Evolutionary conservation across 2,888 invertebrate genomes (phyloP), one percentile per base, ranked within the genome.

Genomic region (Tortricodes alternella): DNA sequence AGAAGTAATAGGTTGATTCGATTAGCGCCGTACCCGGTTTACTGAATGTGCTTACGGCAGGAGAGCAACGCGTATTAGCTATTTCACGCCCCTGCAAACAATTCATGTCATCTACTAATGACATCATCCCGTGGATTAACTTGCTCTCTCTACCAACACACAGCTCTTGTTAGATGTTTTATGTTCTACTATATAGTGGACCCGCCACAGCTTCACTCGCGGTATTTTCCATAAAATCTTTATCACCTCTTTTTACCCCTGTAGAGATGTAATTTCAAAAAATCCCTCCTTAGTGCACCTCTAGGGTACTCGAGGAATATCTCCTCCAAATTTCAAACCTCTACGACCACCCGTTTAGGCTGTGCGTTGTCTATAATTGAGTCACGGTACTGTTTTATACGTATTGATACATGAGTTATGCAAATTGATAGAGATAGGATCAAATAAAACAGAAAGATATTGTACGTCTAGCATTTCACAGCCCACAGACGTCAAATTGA

Each of bases 1-100:
- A 71, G 71, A 73, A 83, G 78, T 78, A 76, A 76, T 78, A 76
- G 82, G 80, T 77, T 78, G 80, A 83, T 84, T 83, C 80, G 83
- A 83, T 84, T 83, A 83, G 78, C 71, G 63, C 71, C 76, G 74
- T 76, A 77, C 71, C 69, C 71, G 74, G 82, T 81, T 77, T 80
- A 74, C 71, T 67, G 74, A 75, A 77, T 78, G 73, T 78, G 78
- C 78, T 78, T 74, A 75, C 75, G 73, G 75, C 73, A 76, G 71
- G 74, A 71, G 67, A 67, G 63, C 65, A 70, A 70, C 74, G 74
- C 71, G 68, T 71, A 72, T 73, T 76, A 76, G 67, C 65, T 65
- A 65, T 68, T 69, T 70, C 73, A 66, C 62, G 68, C 68, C 66
- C 65, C 64, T 65, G 66, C 63, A 67, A 67, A 70, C 67, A 65